Evolutionary conservation across 2,113 vertebrate genomes (phyloP).

Genomic region (Gila orcuttii): DNA sequence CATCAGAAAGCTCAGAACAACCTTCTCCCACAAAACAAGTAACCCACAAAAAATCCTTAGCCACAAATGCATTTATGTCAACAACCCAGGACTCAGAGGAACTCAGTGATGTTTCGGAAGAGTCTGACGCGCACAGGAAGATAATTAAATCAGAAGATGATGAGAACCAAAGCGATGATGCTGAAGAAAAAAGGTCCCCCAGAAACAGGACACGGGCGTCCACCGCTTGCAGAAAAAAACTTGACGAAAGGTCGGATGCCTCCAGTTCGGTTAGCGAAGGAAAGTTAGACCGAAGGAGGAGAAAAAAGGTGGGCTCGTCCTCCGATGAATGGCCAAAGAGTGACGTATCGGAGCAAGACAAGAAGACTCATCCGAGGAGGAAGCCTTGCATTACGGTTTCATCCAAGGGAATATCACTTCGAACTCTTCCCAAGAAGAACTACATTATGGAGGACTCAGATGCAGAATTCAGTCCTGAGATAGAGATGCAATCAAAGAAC

Average conservation of each 20-base stretch:
- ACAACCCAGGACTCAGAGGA: conserved; percentile 47
- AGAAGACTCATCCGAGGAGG: conserved; percentile 46
- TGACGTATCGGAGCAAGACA: conserved; percentile 52
- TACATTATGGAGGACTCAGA: conserved; percentile 75
- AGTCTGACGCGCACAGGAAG: neutral
- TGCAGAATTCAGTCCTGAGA: conserved; percentile 64
- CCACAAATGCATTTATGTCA: conserved; percentile 51
- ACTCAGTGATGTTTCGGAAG: neutral
- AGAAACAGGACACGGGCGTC: conserved; percentile 33
- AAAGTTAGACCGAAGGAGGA: conserved; percentile 60
- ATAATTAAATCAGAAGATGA: conserved; percentile 16
- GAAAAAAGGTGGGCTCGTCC: conserved; percentile 68
- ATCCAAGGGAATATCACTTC: conserved; percentile 47
- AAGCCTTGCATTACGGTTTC: conserved; percentile 29
- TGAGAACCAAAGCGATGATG: conserved; percentile 47
- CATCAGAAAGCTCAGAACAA: conserved; percentile 70
- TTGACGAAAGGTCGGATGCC: conserved; percentile 2
- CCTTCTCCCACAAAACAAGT: conserved; percentile 65
- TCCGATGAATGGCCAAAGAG: conserved; percentile 60
- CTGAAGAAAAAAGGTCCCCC: conserved; percentile 60
- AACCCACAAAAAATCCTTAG: conserved; percentile 46
- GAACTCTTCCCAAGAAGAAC: conserved; percentile 74
- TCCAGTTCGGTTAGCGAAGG: conserved; percentile 65
- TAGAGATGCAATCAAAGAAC: conserved; percentile 50
- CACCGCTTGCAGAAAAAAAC: conserved; percentile 30